Conservation (phyloP, 2,797 vertebrate genomes). For the Mico argentatus region DNA sequence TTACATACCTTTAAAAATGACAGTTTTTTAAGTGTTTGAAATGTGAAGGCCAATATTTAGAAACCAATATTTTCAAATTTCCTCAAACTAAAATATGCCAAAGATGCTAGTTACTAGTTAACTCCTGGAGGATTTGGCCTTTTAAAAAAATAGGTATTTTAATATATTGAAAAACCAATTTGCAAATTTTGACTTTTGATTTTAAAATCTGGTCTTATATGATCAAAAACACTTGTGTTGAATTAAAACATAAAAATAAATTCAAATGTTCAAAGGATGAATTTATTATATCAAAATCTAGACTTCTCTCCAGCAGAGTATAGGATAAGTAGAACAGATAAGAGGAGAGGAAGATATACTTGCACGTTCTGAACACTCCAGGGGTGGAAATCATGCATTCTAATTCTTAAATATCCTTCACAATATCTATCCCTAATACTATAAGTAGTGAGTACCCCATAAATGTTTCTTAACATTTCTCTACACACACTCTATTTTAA, state of each 20-base stretch:
- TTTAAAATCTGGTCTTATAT: constrained; percentile 33
- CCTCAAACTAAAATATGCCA: constrained; percentile 36
- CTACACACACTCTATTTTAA: background rate
- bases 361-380: background rate
- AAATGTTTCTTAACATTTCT: background rate
- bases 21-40: background rate
- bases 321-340: background rate
- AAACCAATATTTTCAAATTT: constrained; percentile 36
- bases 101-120: background rate
- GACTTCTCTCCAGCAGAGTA: background rate
- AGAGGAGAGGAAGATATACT: background rate
- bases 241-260: constrained; percentile 54
- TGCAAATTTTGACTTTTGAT: constrained; percentile 42
- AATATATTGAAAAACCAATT: background rate
- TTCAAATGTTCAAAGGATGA: constrained; percentile 52
- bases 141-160: constrained; percentile 39
- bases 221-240: constrained; percentile 35
- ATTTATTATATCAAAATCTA: constrained; percentile 1
- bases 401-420: background rate
- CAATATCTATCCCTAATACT: background rate
- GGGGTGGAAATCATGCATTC: background rate
- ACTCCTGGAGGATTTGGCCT: background rate
- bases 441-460: background rate
- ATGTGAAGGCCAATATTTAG: background rate
- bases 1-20: background rate